phyloP scores from a whole-genome alignment of 2,797 vertebrate genomes.

The Glossophaga mutica region DNA sequence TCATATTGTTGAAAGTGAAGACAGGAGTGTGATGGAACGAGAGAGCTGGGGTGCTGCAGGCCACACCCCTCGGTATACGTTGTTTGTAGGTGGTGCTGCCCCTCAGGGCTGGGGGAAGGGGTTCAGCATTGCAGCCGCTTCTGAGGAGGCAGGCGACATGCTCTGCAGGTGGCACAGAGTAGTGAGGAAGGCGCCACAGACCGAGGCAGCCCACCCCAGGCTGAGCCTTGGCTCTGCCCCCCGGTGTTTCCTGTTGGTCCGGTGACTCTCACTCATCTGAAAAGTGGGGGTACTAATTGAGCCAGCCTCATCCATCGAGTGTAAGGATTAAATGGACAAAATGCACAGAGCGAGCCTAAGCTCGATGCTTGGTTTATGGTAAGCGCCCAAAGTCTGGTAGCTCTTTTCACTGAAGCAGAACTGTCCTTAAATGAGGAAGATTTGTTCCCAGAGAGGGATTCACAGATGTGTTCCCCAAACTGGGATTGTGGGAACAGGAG shows the following conservation, averaged over 20 bases:
- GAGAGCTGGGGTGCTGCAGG: too few species aligned
- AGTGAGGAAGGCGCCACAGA: rapidly evolving
- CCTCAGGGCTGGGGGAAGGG: not conserved
- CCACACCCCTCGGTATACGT: rapidly evolving
- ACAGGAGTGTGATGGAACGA: not conserved
- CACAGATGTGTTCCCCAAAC: not conserved
- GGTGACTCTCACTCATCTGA: not conserved
- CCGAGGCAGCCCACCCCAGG: rapidly evolving
- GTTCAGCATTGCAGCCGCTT: rapidly evolving
- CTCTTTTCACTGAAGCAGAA: not conserved
- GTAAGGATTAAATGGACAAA: not conserved
- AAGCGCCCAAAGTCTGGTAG: too few species aligned
- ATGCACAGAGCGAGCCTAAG: rapidly evolving
- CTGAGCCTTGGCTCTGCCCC: too few species aligned
- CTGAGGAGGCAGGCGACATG: not conserved
- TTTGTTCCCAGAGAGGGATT: not conserved
- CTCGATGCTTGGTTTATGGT: not conserved
- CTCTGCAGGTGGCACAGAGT: not conserved
- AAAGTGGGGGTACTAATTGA: not conserved
- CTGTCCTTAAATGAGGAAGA: not conserved
- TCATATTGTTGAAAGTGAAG: not conserved
- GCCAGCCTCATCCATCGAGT: rapidly evolving
- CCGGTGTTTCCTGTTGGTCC: not conserved
- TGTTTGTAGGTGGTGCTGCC: rapidly evolving
- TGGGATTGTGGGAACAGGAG: not conserved